These are phyloP conservation scores for Leptatherina wallacei DNA, from an alignment of 2,797 vertebrate genomes.

Conservation along the genomic window DNA sequence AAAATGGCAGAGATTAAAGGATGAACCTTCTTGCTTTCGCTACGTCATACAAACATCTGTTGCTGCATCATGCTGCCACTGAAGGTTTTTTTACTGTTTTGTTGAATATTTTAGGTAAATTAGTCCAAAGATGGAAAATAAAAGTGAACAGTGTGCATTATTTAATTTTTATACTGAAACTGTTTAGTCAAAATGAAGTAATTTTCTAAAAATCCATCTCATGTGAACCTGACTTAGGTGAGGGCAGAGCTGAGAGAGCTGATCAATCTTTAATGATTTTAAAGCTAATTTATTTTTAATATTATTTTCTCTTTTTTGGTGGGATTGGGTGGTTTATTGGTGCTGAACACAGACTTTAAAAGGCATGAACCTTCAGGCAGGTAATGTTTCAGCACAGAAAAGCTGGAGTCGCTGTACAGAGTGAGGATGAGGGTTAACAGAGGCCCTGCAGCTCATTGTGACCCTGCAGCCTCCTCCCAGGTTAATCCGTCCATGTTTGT, in stretches of 20 bases:
- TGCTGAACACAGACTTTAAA: not conserved
- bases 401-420: not conserved
- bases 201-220: too few species aligned
- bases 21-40: not conserved
- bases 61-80: not conserved
- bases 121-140: not conserved
- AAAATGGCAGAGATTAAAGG: not conserved
- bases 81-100: not conserved
- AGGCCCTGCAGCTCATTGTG: not conserved
- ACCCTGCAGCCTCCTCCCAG: not conserved
- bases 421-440: conserved; percentile 1
- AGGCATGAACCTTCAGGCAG: not conserved
- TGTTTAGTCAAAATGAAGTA: too few species aligned
- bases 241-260: too few species aligned
- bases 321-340: not conserved
- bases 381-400: not conserved
- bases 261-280: too few species aligned
- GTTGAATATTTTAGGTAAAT: not conserved
- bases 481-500: conserved; percentile 10
- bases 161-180: too few species aligned
- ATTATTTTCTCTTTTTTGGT: not conserved
- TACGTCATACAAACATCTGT: not conserved
- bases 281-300: too few species aligned
- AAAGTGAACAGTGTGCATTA: not conserved
- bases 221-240: too few species aligned